These are phyloP conservation scores for Epinephelus awoara DNA, from an alignment of 2,797 vertebrate species.

Conservation along the genomic window DNA sequence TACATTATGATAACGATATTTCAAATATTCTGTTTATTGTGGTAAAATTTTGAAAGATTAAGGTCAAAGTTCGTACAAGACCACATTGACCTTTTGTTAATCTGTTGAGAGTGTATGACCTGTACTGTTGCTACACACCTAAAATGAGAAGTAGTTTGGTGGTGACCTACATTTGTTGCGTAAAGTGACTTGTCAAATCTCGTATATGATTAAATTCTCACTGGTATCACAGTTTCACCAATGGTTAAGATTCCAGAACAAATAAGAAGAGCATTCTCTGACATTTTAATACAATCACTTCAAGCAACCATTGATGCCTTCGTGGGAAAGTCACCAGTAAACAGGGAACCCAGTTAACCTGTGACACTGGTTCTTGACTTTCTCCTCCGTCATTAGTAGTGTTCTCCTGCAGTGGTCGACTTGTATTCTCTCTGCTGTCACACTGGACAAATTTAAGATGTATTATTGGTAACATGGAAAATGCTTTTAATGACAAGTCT, in stretches of 20 bases:
- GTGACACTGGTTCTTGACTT: constrained; percentile 15
- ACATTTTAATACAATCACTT: neutral
- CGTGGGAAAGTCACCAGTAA: neutral
- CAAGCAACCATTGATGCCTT: constrained; percentile 4
- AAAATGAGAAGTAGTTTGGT: no score
- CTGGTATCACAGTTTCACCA: constrained; percentile 7
- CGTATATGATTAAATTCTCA: neutral
- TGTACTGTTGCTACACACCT: neutral
- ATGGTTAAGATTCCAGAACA: neutral
- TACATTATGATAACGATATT: neutral
- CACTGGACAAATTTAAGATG: neutral
- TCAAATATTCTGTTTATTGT: neutral
- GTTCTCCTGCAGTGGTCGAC: constrained; percentile 8
- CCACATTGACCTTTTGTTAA: neutral
- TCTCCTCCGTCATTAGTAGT: constrained; percentile 15
- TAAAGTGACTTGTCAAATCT: neutral
- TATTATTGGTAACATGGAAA: neutral
- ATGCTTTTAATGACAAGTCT: constrained; percentile 9
- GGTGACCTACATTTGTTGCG: no score
- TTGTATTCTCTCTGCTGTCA: neutral
- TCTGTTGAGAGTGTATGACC: neutral
- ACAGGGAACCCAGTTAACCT: constrained; percentile 19
- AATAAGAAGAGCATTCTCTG: neutral
- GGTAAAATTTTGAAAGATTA: neutral
- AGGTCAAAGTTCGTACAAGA: neutral